Evolutionary conservation across 2,113 vertebrate species (phyloP).

Genomic region (Raja brachyura): DNA sequence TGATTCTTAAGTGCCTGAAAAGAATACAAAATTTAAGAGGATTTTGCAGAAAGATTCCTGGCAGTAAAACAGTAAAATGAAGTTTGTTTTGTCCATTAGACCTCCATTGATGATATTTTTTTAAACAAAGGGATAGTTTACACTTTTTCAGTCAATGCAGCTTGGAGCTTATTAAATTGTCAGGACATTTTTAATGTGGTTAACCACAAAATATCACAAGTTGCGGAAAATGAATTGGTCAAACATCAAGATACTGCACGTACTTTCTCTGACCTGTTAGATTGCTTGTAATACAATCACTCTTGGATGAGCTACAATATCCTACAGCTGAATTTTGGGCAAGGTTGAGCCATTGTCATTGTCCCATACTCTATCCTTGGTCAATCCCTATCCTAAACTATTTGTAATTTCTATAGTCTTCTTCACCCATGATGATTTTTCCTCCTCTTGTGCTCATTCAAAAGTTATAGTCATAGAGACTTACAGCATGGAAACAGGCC

Average conservation of each 20-base stretch:
- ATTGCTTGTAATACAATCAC: not conserved
- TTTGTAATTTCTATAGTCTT: not conserved
- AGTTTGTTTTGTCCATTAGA: not conserved
- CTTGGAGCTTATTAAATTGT: not conserved
- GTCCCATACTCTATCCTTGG: not conserved
- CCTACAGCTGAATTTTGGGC: not conserved
- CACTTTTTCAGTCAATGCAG: not conserved
- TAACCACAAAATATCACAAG: not conserved
- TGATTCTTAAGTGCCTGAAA: not conserved
- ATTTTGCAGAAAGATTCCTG: not conserved
- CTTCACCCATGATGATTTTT: not conserved
- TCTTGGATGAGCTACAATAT: not conserved
- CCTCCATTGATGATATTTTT: not conserved
- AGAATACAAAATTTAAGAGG: not conserved
- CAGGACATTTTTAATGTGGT: not conserved
- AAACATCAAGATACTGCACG: not conserved
- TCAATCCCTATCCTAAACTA: not conserved
- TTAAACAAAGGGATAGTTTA: not conserved
- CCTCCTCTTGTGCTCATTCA: too few relatives aligned
- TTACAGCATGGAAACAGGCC: too few relatives aligned
- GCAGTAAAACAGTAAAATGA: not conserved
- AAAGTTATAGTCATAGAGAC: too few relatives aligned
- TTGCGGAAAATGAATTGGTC: not conserved
- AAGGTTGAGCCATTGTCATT: not conserved
- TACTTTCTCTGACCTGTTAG: not conserved